Evolutionary conservation across 2,113 vertebrate species (phyloP), one percentile per base, ranked within the genome.

Genomic region (Poeciliopsis turrubarensis): DNA sequence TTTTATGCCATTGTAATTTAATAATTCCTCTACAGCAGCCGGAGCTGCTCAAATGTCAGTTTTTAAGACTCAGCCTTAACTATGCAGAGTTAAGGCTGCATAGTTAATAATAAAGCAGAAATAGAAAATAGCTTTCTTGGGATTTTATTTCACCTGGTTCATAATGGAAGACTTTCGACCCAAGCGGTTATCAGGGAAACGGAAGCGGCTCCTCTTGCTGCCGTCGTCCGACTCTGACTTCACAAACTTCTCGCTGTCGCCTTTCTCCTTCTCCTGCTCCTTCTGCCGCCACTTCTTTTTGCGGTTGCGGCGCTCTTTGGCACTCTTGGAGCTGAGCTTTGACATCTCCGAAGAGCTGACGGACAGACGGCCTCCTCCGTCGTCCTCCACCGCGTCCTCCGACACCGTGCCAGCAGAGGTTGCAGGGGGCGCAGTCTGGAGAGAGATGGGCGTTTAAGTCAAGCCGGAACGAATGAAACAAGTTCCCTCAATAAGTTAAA

Each of bases 211-310:
- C 85, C 96, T 96, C 81, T 96, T 96, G 94, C 98, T 96, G 54
- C 98, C 97, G 0, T 99, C 97, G 30, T 99, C 98, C 0, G 98
- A 99, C 47, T 99, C 98, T 0, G 98, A 99, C 92, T 99, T 99
- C 76, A 98, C 97, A 80, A 99, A 96, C 89, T 99, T 99, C 85
- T 99, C 98, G 0, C 91, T 96, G 91, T 99, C 98, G 0, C 97
- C 96, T 70, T 99, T 99, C 92, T 99, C 98, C 3, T 97, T 97
- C 9, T 98, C 98, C 78, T 98, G 95, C 65, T 99, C 98, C 86
- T 97, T 98, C 81, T 99, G 96, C 61, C 95, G 96, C 86, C 93
- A 92, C 77, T 98, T 99, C 51, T 96, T 98, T 92, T 98, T 96
- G 22, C 97, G 85, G 87, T 99, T 99, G 0, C 98, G 95, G 0